Conservation (phyloP, 2,113 vertebrate genomes). For the Gasterosteus aculeatus region DNA sequence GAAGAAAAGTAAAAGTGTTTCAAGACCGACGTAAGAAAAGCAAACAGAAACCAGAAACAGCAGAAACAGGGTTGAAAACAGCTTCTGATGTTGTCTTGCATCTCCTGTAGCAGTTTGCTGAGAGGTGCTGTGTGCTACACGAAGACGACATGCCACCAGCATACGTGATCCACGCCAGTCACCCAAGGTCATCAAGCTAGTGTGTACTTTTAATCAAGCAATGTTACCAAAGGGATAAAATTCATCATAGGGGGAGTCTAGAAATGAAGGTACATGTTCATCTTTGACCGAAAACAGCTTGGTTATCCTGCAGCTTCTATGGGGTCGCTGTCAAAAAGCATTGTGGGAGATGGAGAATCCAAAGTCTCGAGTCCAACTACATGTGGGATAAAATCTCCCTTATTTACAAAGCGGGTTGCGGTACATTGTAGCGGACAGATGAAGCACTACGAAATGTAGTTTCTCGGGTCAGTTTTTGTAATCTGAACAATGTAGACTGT, state of each 20-base stretch:
- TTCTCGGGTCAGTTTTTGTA: neutral
- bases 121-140: neutral
- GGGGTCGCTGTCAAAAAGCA: constrained; percentile 1
- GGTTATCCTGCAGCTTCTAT: too few species aligned
- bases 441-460: neutral
- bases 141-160: neutral
- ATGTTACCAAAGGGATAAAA: neutral
- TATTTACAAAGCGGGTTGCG: neutral
- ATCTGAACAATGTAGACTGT: neutral
- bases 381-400: neutral
- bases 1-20: neutral
- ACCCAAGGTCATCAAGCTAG: neutral
- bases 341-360: neutral
- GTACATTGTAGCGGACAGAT: neutral
- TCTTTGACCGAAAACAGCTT: neutral
- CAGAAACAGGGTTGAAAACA: neutral
- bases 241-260: neutral
- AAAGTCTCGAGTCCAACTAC: neutral
- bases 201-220: neutral
- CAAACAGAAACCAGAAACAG: neutral
- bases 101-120: neutral
- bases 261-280: neutral
- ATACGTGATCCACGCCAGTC: neutral
- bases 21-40: neutral
- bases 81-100: neutral